Base-by-base conservation (phyloP, 2,888 invertebrate genomes). In the Perithous albicinctus region DNA sequence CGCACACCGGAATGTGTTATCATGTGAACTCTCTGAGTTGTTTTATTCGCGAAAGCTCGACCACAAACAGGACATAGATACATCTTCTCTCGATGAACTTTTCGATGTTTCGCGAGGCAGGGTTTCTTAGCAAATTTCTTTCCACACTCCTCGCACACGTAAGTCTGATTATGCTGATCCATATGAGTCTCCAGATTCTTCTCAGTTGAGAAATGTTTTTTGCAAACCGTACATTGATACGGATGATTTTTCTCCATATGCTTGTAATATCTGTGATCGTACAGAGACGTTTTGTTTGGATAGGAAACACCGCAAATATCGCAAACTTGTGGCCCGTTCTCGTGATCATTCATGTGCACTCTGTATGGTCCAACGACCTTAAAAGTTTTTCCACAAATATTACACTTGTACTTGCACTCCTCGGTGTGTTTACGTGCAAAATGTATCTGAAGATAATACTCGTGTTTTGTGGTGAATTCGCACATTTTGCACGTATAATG, bases 1-100 rank as follows among this genome's bases (percentile, higher is more conserved):
- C 85, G 82, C 15, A 85, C 82, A 1, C 85, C 87, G 12, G 82
- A 67, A 38, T 88, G 87, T 0, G 87, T 85, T 32, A 87, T 74
- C 78, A 82, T 79, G 63, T 82, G 82, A 3, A 82, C 82, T 32
- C 82, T 72, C 54, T 82, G 82, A 3, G 82, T 82, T 0, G 73
- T 85, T 80, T 54, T 85, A 69, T 38, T 80, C 26, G 81, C 78
- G 32, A 82, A 82, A 5, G 81, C 74, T 0, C 78, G 46, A 8
- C 81, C 81, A 32, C 81, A 82, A 29, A 78, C 74, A 4, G 81
- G 69, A 41, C 83, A 83, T 1, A 79, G 56, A 46, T 78, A 72
- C 18, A 78, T 82, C 29, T 82, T 82, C 41, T 82, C 82, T 0
- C 72, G 78, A 46, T 82, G 82, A 2, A 82, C 76, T 15, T 79